Conservation (phyloP, 2,888 invertebrate species). For the Hydroisotoma schaefferi region DNA sequence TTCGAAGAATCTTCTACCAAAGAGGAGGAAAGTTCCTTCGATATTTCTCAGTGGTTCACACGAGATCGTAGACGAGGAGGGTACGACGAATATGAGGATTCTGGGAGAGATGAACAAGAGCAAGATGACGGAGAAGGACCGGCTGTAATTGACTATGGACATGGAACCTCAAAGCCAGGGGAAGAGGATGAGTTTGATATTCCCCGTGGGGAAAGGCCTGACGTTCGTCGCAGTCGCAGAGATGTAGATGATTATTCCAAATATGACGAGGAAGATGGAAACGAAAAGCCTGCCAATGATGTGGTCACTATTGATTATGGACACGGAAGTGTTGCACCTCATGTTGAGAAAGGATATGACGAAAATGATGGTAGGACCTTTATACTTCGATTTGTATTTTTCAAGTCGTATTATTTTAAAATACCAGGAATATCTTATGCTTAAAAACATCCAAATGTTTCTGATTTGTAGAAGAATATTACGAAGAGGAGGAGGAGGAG, state of each 20-base stretch:
- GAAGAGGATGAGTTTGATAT: slow-evolving; percentile 29
- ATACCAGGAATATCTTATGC: too few relatives aligned
- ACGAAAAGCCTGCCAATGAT: slow-evolving; percentile 23
- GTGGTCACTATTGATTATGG: slow-evolving; percentile 46
- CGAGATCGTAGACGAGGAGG: slow-evolving; percentile 24
- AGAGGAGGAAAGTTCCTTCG: slow-evolving; percentile 13
- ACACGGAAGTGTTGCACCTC: slow-evolving; percentile 23
- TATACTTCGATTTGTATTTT: too few relatives aligned
- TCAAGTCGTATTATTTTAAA: too few relatives aligned
- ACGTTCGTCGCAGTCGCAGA: background rate
- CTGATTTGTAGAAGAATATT: slow-evolving; percentile 17
- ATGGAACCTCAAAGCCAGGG: slow-evolving; percentile 8
- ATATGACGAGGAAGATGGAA: slow-evolving; percentile 20
- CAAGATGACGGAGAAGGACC: slow-evolving; percentile 23
- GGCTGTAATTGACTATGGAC: slow-evolving; percentile 45
- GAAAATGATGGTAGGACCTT: too few relatives aligned
- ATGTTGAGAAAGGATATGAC: background rate
- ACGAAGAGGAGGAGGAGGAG: slow-evolving; percentile 16
- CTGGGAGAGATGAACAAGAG: slow-evolving; percentile 1
- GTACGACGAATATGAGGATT: background rate
- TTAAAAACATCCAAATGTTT: background rate
- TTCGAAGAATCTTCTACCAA: slow-evolving; percentile 18
- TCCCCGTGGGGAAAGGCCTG: slow-evolving; percentile 30
- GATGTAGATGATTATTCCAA: slow-evolving; percentile 12
- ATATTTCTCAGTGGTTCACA: slow-evolving; percentile 26